phyloP scores from a whole-genome alignment of 2,113 vertebrate species.

The Ophiodon elongatus region DNA sequence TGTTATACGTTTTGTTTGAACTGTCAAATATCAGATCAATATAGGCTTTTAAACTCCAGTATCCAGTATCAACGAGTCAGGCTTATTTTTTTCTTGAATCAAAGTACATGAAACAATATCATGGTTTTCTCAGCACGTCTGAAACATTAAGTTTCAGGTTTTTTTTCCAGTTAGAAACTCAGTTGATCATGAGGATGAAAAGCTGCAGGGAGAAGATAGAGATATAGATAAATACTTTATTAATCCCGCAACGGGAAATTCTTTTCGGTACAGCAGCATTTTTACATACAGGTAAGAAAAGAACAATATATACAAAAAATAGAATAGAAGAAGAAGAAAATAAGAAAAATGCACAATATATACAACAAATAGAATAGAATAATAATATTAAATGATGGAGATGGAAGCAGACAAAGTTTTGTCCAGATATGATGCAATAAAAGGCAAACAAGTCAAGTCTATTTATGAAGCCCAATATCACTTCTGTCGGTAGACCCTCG shows the following conservation, averaged over 20 bases:
- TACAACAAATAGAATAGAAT: too few species aligned
- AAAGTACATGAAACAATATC: background rate
- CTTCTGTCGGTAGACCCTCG: background rate
- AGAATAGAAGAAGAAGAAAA: too few species aligned
- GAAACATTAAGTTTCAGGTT: background rate
- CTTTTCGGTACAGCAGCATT: too few species aligned
- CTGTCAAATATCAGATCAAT: background rate
- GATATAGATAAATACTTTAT: too few species aligned
- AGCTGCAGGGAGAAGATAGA: background rate
- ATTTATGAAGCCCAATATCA: background rate
- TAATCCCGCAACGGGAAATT: too few species aligned
- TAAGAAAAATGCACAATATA: too few species aligned
- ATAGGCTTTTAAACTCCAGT: background rate
- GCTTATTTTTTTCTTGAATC: background rate
- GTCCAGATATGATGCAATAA: background rate
- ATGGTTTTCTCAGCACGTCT: background rate
- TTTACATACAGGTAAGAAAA: too few species aligned
- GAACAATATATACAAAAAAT: too few species aligned
- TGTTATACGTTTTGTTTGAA: background rate
- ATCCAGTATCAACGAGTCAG: background rate
- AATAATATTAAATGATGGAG: too few species aligned
- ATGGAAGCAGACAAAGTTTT: background rate
- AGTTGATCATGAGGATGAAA: background rate
- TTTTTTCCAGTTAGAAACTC: background rate
- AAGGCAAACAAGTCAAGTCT: background rate